Conservation (phyloP, 30 jellyfish, hydroid and myxozoan genomes). For the Turritopsis rubra region DNA sequence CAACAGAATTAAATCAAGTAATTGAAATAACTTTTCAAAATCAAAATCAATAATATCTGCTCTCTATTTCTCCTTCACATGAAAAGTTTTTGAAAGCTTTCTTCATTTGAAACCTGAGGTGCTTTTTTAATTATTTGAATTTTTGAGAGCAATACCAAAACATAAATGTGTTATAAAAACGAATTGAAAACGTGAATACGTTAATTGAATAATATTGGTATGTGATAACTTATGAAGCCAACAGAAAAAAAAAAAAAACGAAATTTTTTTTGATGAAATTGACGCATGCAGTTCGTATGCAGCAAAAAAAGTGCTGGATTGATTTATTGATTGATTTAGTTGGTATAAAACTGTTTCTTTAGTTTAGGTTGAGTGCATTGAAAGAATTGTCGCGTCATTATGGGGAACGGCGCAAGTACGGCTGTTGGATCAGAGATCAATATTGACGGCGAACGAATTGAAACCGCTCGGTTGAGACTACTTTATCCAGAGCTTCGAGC, state of each 20-base stretch:
- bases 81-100: too few relatives aligned
- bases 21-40: too few relatives aligned
- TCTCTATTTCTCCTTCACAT: neutral
- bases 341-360: too few relatives aligned
- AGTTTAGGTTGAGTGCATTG: neutral
- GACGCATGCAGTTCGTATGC: too few relatives aligned
- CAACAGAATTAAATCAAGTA: too few relatives aligned
- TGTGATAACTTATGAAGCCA: neutral
- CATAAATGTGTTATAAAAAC: neutral
- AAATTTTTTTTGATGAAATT: neutral
- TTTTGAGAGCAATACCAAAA: neutral
- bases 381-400: neutral
- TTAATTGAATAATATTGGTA: neutral
- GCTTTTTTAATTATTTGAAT: neutral
- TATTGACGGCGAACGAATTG: constrained; percentile 67
- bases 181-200: neutral
- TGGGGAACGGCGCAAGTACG: constrained; percentile 95
- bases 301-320: too few relatives aligned
- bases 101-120: too few relatives aligned
- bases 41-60: too few relatives aligned
- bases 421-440: constrained; percentile 23
- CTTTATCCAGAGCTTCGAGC: constrained; percentile 54
- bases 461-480: constrained; percentile 33
- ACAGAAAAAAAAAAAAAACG: neutral
- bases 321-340: too few relatives aligned